These are phyloP conservation scores for Chroicocephalus ridibundus DNA, from an alignment of 2,113 vertebrate genomes.

Conservation along the genomic window DNA sequence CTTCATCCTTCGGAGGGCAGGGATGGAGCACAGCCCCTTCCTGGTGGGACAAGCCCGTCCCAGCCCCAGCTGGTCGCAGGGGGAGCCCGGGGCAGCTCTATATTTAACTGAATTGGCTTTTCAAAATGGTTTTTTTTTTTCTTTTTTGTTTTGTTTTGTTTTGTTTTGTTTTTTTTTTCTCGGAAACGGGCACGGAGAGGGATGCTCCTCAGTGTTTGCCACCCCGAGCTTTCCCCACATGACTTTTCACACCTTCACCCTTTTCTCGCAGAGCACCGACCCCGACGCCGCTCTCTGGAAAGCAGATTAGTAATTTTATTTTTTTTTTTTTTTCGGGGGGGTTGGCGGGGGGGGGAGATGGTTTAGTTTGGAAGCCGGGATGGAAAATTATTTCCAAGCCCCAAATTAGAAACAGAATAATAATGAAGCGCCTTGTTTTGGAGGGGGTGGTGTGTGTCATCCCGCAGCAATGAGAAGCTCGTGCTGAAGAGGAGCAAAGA, in stretches of 20 bases:
- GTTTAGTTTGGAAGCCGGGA: slow-evolving; percentile 27
- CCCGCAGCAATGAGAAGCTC: slow-evolving; percentile 35
- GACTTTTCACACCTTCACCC: background rate
- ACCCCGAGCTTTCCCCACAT: background rate
- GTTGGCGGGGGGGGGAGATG: background rate
- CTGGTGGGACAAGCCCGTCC: background rate
- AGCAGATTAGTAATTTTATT: background rate
- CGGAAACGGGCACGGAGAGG: background rate
- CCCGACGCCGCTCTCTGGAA: background rate
- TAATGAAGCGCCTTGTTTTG: slow-evolving; percentile 10
- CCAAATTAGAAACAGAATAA: slow-evolving; percentile 65
- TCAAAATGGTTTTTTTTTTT: background rate
- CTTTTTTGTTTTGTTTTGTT: no score
- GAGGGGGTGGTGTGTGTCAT: slow-evolving; percentile 39
- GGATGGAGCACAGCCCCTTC: background rate
- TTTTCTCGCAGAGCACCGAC: background rate
- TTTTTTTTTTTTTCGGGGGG: no score
- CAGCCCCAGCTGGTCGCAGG: rapidly evolving
- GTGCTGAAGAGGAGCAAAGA: background rate
- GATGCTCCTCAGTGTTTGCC: background rate
- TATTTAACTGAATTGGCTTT: background rate
- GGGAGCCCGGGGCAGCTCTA: background rate
- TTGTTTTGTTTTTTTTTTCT: background rate
- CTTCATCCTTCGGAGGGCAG: background rate
- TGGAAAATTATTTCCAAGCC: slow-evolving; percentile 42